Percentiles rank a stretch among this genome's conserved stretches.
Evolutionary conservation across 35 echinoderm and acorn worm genomes (phyloP).

Genomic region (Lytechinus variegatus): DNA sequence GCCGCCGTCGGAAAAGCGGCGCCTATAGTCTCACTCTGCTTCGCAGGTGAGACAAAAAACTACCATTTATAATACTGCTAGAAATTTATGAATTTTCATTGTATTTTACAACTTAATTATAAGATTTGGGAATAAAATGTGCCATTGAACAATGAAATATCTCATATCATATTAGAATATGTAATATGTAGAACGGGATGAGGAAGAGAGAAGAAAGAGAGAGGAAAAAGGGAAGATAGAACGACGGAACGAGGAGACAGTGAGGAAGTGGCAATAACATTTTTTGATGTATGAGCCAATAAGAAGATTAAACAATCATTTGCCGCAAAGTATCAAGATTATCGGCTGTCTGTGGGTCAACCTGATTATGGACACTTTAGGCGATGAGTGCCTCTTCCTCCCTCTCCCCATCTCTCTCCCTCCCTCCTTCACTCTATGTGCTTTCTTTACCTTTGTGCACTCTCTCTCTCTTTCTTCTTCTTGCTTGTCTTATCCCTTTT

Average conservation of each 20-base stretch:
- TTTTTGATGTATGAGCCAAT: slow-evolving; percentile 55
- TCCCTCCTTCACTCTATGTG: too few species aligned
- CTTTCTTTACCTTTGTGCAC: not conserved
- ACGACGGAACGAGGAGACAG: not conserved
- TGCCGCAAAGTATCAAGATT: slow-evolving; percentile 48
- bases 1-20: too few species aligned
- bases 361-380: slow-evolving; percentile 45
- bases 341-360: slow-evolving; percentile 13
- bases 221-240: not conserved
- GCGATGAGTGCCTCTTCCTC: not conserved
- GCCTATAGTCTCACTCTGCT: too few species aligned
- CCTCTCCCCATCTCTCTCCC: not conserved
- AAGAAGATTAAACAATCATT: slow-evolving; percentile 58
- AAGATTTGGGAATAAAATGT: too few species aligned
- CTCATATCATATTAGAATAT: not conserved
- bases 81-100: too few species aligned
- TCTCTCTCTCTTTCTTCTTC: not conserved
- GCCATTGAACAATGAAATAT: too few species aligned
- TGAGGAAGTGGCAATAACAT: not conserved
- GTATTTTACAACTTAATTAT: too few species aligned
- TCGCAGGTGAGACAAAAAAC: not conserved
- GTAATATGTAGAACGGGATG: not conserved
- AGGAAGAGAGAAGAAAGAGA: not conserved
- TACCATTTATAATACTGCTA: too few species aligned
- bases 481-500: not conserved